phyloP scores from a whole-genome alignment of 2,888 invertebrate species.

The Calephelis perditalis region DNA sequence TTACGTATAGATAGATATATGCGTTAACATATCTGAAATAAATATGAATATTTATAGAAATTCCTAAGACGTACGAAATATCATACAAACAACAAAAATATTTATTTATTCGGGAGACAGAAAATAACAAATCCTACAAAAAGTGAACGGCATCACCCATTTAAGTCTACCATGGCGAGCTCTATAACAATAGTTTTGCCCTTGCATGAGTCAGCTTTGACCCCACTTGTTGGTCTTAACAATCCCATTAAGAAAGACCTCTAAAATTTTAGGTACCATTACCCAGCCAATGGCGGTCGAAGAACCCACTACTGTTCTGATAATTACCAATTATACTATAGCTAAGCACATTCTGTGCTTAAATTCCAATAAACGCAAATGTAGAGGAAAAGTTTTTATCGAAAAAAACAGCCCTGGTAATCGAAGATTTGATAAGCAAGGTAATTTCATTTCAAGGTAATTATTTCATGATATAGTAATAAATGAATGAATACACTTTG shows the following conservation, averaged over 20 bases:
- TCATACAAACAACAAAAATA: too few relatives aligned
- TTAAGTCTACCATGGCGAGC: too few relatives aligned
- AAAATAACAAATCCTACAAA: not conserved
- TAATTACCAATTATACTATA: not conserved
- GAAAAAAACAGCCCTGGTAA: not conserved
- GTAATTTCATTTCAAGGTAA: not conserved
- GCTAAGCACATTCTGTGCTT: too few relatives aligned
- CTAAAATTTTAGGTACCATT: conserved; percentile 1
- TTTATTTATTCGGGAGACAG: too few relatives aligned
- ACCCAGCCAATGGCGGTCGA: not conserved
- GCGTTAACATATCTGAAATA: too few relatives aligned
- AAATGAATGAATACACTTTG: too few relatives aligned
- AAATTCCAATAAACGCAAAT: not conserved
- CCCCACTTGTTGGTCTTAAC: not conserved
- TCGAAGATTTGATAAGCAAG: not conserved
- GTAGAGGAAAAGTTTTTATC: too few relatives aligned
- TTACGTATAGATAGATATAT: too few relatives aligned
- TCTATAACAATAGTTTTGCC: not conserved
- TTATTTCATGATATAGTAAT: too few relatives aligned
- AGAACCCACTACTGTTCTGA: not conserved
- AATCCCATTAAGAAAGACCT: conserved; percentile 6
- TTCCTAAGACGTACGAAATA: too few relatives aligned
- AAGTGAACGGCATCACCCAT: not conserved
- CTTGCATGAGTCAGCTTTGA: not conserved
- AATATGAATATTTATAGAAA: too few relatives aligned